These are phyloP conservation scores for Sceliomorpha sp. DNA, from an alignment of 2,888 invertebrate species.

Conservation along the genomic window DNA sequence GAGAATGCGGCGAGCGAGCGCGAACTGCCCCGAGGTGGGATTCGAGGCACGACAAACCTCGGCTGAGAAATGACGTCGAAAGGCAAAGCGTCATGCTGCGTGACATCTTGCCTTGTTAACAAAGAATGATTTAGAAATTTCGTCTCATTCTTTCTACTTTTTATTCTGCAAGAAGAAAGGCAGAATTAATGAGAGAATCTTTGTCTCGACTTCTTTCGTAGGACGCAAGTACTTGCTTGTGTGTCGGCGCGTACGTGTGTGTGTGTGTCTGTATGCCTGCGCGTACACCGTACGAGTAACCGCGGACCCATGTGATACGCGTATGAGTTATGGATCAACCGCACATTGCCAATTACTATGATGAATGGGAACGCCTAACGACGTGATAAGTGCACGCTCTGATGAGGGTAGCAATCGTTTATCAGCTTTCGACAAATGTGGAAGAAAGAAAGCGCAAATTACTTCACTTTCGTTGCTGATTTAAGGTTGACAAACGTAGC, in stretches of 20 bases:
- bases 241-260: no score
- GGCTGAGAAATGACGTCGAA: slow-evolving; percentile 49
- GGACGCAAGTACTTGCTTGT: no score
- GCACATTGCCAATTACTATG: slow-evolving; percentile 50
- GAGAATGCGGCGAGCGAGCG: background rate
- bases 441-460: slow-evolving; percentile 23
- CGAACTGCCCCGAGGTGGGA: background rate
- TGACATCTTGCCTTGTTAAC: slow-evolving; percentile 64
- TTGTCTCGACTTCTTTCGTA: slow-evolving; percentile 39
- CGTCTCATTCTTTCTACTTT: slow-evolving; percentile 25
- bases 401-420: slow-evolving; percentile 42
- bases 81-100: slow-evolving; percentile 63
- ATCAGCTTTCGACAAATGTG: slow-evolving; percentile 52
- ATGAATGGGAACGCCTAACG: slow-evolving; percentile 57
- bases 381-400: slow-evolving; percentile 44
- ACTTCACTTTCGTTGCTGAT: slow-evolving; percentile 19
- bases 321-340: slow-evolving; percentile 49
- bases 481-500: slow-evolving; percentile 27
- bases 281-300: slow-evolving; percentile 23
- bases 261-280: slow-evolving; percentile 14
- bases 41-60: slow-evolving; percentile 3
- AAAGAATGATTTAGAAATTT: slow-evolving; percentile 58
- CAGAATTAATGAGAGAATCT: slow-evolving; percentile 52
- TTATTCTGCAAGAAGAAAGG: slow-evolving; percentile 22
- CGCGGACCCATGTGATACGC: slow-evolving; percentile 26